Evolutionary conservation across 2,888 invertebrate genomes (phyloP).

Genomic region (Monochamus alternatus): DNA sequence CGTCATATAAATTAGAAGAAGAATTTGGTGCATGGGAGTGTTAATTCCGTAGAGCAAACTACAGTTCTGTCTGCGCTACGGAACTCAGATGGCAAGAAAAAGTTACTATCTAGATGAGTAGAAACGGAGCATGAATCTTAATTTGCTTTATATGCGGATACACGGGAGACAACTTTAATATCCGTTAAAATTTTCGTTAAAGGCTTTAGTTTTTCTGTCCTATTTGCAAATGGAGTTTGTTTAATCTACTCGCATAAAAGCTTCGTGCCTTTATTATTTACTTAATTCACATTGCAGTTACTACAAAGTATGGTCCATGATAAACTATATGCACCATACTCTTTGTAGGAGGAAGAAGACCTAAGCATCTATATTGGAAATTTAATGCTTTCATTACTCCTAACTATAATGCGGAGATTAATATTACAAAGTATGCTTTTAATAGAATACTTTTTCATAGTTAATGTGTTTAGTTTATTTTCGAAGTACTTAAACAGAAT

Average conservation of each 20-base stretch:
- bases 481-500: no score
- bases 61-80: not conserved
- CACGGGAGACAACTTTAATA: not conserved
- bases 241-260: not conserved
- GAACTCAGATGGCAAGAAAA: slow-evolving; percentile 5
- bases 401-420: no score
- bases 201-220: not conserved
- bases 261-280: not conserved
- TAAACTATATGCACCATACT: no score
- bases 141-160: slow-evolving; percentile 1
- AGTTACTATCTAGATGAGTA: not conserved
- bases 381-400: no score
- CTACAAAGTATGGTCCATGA: no score
- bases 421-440: no score
- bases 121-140: slow-evolving; percentile 17
- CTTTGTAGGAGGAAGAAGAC: no score
- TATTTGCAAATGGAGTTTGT: not conserved
- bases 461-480: no score
- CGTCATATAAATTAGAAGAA: slow-evolving; percentile 1
- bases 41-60: not conserved
- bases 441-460: no score
- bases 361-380: no score
- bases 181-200: slow-evolving; percentile 11
- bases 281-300: no score
- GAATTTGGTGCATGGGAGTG: slow-evolving; percentile 1